phyloP scores from a whole-genome alignment of 2,113 vertebrate species.

The Struthidea cinerea region DNA sequence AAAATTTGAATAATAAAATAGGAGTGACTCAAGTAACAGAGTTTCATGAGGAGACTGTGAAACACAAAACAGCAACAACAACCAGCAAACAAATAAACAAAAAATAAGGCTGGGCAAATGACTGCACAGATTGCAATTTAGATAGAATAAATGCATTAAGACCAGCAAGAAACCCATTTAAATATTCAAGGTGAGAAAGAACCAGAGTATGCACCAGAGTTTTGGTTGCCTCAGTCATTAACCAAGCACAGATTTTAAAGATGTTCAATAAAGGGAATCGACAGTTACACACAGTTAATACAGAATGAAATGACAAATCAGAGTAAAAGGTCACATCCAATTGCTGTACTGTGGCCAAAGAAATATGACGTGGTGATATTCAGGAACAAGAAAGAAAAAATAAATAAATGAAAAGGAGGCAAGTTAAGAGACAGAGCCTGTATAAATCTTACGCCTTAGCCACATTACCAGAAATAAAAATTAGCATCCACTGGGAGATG shows the following conservation, averaged over 20 bases:
- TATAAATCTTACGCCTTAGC: background rate
- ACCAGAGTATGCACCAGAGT: background rate
- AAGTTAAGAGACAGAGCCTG: background rate
- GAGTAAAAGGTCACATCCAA: background rate
- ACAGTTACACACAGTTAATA: background rate
- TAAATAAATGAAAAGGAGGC: background rate
- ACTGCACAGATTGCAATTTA: conserved; percentile 10
- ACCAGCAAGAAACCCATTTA: conserved; percentile 1
- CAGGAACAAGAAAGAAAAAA: background rate
- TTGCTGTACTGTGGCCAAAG: background rate
- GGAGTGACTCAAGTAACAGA: background rate
- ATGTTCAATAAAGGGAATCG: conserved; percentile 6
- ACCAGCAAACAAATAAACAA: background rate
- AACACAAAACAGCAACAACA: background rate
- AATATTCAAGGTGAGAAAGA: conserved; percentile 17
- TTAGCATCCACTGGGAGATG: background rate
- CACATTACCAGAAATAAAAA: background rate
- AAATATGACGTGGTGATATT: background rate
- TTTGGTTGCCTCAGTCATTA: conserved; percentile 20
- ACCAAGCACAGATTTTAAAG: background rate
- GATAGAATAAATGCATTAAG: background rate
- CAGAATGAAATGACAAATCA: conserved; percentile 2
- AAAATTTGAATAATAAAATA: background rate
- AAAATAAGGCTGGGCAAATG: background rate
- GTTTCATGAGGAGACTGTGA: background rate